Base-by-base conservation (phyloP, 2,888 invertebrate species). In the Orthosia gracilis region DNA sequence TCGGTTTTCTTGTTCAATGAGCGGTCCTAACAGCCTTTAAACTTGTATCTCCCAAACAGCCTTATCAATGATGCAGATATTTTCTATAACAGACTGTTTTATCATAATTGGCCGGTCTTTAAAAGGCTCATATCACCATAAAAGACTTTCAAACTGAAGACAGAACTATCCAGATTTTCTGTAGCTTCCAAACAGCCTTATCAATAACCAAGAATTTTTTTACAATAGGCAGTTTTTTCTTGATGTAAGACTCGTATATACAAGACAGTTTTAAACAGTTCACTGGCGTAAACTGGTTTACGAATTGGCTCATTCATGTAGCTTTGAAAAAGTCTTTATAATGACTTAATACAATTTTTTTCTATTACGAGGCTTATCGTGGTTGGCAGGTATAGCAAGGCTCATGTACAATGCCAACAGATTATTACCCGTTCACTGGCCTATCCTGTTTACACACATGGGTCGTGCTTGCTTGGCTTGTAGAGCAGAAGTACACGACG, bases 401-500 rank as follows among this genome's bases (percentile, higher is more conserved):
- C 64, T 78, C 57, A 2, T 49, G 9, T 40, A 40, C 40, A 40
- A 4, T 40, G 26, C n/a, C n/a, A n/a, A n/a, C n/a, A n/a, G n/a
- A n/a, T 31, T 31, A 2, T 31, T 31, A 31, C 7, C 31, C 31
- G 7, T 31, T 40, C 23, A 59, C 49, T 75, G 64, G 76, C 76
- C 81, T 26, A 59, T 54, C 26, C 49, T 76, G 80, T 54, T 80
- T 9, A 40, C 40, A 55, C 12, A 50, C 49, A 21, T 4, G 13
- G 70, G 59, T 66, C 82, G 79, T 68, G 79, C 31, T 23, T 70
- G 79, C 31, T n/a, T 61, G 58, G 69, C 69, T 78, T 55, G 40
- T 31, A 13, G 17, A 21, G 61, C 21, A 23, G 52, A 62, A 12
- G 31, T 49, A 81, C 76, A 81, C 76, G 81, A 68, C 71, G 55